Conservation (phyloP, 2,113 vertebrate species). For the Pollimyrus isidori region DNA sequence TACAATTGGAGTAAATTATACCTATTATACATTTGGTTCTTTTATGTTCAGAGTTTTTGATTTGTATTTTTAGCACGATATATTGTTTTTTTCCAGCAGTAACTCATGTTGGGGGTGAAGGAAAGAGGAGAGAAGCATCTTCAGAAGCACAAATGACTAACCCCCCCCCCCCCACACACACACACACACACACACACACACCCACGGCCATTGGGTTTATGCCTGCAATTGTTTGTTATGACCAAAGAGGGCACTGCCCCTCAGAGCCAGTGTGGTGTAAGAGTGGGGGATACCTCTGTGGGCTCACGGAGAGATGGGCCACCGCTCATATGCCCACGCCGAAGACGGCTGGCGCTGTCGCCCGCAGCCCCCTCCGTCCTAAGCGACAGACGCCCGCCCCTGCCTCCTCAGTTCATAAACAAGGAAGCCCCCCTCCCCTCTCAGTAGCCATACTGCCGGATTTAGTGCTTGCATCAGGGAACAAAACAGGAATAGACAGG, state of each 20-base stretch:
- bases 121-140: not conserved
- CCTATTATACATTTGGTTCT: not conserved
- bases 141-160: not conserved
- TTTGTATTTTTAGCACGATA: not conserved
- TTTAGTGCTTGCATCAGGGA: not conserved
- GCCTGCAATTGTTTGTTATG: not conserved
- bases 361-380: not conserved
- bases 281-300: not conserved
- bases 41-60: not conserved
- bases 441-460: not conserved
- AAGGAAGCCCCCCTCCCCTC: not conserved
- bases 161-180: no score
- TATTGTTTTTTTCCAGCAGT: not conserved
- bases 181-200: no score
- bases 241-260: not conserved
- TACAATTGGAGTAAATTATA: constrained; percentile 1
- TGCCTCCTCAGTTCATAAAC: not conserved
- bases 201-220: not conserved
- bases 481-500: constrained; percentile 1
- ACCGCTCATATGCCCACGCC: not conserved
- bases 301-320: not conserved
- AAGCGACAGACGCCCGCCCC: not conserved
- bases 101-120: not conserved
- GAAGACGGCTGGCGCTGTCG: not conserved
- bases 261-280: not conserved